phyloP scores from a whole-genome alignment of 2,113 vertebrate species.

The Azemiops feae region DNA sequence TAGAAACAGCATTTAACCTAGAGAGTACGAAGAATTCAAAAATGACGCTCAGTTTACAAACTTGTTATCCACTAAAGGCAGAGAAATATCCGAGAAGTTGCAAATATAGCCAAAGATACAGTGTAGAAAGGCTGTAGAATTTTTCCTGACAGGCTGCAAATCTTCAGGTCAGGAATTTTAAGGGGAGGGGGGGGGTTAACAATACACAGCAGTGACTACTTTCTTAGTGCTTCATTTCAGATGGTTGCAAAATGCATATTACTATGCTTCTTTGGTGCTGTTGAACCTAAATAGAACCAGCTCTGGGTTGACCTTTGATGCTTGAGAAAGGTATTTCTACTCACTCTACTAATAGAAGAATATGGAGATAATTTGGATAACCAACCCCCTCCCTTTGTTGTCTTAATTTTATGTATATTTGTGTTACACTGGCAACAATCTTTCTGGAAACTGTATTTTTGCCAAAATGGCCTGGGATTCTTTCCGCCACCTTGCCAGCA shows the following conservation, averaged over 20 bases:
- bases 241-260: neutral
- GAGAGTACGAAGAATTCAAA: conserved; percentile 10
- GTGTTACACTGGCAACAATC: neutral
- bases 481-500: neutral
- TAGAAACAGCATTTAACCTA: conserved; percentile 15
- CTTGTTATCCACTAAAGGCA: neutral
- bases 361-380: neutral
- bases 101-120: neutral
- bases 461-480: neutral
- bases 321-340: neutral
- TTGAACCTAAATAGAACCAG: neutral
- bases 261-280: neutral
- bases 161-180: neutral
- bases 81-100: neutral
- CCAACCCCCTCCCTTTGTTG: no score
- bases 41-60: neutral
- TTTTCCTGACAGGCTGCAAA: neutral
- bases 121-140: neutral
- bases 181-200: neutral
- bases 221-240: neutral
- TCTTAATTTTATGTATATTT: neutral
- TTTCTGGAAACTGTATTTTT: neutral
- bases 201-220: neutral
- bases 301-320: neutral
- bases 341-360: neutral